phyloP scores from a whole-genome alignment of 92 coral and sea anemone genomes.

The Parazoanthus darwini region DNA sequence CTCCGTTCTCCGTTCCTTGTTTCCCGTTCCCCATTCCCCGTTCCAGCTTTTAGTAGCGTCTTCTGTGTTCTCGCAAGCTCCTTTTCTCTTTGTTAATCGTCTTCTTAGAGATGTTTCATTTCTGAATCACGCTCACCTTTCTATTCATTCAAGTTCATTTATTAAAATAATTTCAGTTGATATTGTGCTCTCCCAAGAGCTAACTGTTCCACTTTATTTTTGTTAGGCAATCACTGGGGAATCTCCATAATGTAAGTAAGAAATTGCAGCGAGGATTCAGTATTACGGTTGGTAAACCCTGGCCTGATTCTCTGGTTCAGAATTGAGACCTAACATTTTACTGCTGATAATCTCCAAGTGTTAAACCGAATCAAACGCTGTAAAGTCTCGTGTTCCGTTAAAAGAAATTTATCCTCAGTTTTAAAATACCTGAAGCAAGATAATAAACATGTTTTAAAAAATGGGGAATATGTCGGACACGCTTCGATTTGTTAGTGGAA shows the following conservation, averaged over 20 bases:
- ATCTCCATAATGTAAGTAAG: slow-evolving; percentile 83
- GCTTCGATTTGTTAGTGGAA: neutral
- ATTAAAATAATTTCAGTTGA: neutral
- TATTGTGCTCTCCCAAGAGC: neutral
- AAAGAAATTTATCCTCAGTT: too few species aligned
- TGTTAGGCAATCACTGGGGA: slow-evolving; percentile 88
- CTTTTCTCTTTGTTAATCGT: too few species aligned
- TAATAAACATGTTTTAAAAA: too few species aligned
- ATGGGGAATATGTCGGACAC: neutral
- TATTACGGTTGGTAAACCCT: neutral
- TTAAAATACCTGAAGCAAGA: too few species aligned
- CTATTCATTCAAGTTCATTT: slow-evolving; percentile 67
- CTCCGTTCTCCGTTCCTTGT: too few species aligned
- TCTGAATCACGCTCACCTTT: slow-evolving; percentile 56
- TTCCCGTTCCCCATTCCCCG: too few species aligned
- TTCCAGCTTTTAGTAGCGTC: too few species aligned
- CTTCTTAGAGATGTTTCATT: neutral
- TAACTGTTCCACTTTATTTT: neutral
- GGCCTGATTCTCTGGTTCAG: neutral
- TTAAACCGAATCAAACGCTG: too few species aligned
- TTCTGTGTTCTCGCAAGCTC: too few species aligned
- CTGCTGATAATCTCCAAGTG: neutral
- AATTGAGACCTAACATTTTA: neutral
- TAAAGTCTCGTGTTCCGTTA: too few species aligned
- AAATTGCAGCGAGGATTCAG: neutral